Conservation (phyloP, 1,140 invertebrate genomes). For the Dendroctonus ponderosae region DNA sequence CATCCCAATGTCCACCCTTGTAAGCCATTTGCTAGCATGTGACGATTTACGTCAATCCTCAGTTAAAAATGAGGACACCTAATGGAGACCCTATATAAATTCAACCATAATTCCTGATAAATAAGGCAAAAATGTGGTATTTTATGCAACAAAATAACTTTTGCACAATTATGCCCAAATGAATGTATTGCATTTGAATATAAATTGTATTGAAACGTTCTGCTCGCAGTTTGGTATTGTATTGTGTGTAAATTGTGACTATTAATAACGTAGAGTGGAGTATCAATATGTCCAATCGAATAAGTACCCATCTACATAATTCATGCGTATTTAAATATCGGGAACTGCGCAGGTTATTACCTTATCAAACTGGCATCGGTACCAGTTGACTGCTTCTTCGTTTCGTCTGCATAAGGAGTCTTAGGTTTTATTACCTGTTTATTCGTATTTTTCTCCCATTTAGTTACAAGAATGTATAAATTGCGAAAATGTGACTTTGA, state of each 20-base stretch:
- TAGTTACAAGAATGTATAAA: no score
- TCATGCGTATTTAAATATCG: constrained; percentile 51
- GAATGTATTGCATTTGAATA: constrained; percentile 47
- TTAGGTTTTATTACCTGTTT: constrained; percentile 13
- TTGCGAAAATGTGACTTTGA: no score
- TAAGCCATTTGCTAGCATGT: no score
- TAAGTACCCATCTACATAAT: constrained; percentile 51
- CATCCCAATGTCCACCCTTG: no score
- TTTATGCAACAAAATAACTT: constrained; percentile 35
- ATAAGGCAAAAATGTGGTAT: constrained; percentile 28
- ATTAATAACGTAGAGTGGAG: constrained; percentile 49
- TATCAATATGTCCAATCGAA: constrained; percentile 52
- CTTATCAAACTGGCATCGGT: constrained; percentile 48
- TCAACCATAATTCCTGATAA: constrained; percentile 8
- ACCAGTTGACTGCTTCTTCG: constrained; percentile 28
- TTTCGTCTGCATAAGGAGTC: constrained; percentile 18
- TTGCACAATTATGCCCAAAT: constrained; percentile 42
- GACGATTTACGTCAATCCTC: no score
- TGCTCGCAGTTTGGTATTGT: constrained; percentile 45
- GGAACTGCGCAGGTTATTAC: constrained; percentile 47
- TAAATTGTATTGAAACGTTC: constrained; percentile 50
- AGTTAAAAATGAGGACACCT: no score
- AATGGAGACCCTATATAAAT: background rate
- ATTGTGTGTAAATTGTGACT: constrained; percentile 52
- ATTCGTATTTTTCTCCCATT: background rate